These are phyloP conservation scores for Merodon equestris DNA, from an alignment of 2,888 invertebrate species.

Conservation along the genomic window DNA sequence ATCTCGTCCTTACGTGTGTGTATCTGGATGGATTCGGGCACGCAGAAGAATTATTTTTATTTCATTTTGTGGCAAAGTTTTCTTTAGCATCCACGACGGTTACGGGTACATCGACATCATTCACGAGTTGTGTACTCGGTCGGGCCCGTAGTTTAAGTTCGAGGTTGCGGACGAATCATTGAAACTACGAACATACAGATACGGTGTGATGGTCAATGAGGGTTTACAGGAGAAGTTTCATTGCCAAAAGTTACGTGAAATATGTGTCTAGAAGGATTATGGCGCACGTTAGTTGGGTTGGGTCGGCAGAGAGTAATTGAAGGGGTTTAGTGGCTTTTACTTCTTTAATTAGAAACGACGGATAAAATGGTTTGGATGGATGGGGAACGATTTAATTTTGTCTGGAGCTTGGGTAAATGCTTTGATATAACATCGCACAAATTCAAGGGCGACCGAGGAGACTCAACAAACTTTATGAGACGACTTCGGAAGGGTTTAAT, in stretches of 20 bases:
- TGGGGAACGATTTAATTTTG: too few relatives aligned
- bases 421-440: too few relatives aligned
- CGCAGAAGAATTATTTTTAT: slow-evolving; percentile 34
- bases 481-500: too few relatives aligned
- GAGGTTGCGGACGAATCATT: slow-evolving; percentile 14
- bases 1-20: background rate
- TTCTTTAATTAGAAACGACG: too few relatives aligned
- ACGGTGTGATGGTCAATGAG: slow-evolving; percentile 18
- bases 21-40: background rate
- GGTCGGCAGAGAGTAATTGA: too few relatives aligned
- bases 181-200: slow-evolving; percentile 3
- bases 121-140: slow-evolving; percentile 27
- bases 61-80: slow-evolving; percentile 45
- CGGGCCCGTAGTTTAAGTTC: slow-evolving; percentile 6
- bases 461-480: too few relatives aligned
- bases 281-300: background rate
- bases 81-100: background rate
- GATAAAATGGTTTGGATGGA: too few relatives aligned
- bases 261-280: slow-evolving; percentile 37
- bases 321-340: too few relatives aligned
- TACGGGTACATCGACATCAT: slow-evolving; percentile 30
- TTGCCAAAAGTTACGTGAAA: slow-evolving; percentile 31
- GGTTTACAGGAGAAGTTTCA: slow-evolving; percentile 1
- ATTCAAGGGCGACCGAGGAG: too few relatives aligned
- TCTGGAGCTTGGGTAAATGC: too few relatives aligned